Conservation (phyloP, 2,113 vertebrate species). For the Pseudorhombus dupliciocellatus region DNA sequence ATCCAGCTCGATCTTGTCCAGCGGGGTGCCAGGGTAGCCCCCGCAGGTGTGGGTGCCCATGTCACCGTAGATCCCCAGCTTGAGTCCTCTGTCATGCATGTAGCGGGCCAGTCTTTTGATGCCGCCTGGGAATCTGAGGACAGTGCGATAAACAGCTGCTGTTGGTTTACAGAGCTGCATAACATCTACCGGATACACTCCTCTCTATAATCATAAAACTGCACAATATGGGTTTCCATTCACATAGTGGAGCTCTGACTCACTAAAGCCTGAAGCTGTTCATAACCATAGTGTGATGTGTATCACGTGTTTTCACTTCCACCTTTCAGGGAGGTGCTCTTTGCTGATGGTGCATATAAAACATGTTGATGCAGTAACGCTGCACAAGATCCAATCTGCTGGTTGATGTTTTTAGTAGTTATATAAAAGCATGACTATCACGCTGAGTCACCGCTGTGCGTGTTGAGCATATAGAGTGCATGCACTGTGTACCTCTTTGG, state of each 20-base stretch:
- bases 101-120: conserved; percentile 88
- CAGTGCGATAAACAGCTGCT: background rate
- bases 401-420: background rate
- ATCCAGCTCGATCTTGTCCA: conserved; percentile 84
- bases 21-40: conserved; percentile 88
- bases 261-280: background rate
- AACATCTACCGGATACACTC: too few species aligned
- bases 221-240: background rate
- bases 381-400: background rate
- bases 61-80: conserved; percentile 93
- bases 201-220: background rate
- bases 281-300: background rate
- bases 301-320: background rate
- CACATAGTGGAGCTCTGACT: background rate
- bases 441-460: background rate
- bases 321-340: background rate
- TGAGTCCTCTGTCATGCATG: conserved; percentile 88
- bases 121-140: conserved; percentile 86
- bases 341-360: conserved; percentile 17
- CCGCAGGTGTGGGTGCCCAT: conserved; percentile 88
- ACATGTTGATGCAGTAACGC: background rate
- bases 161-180: background rate
- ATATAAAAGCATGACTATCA: conserved; percentile 31
- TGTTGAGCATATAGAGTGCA: background rate
- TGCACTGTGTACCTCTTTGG: conserved; percentile 74